phyloP scores from a whole-genome alignment of 2,797 vertebrate genomes.

The Rhynchonycteris naso region DNA sequence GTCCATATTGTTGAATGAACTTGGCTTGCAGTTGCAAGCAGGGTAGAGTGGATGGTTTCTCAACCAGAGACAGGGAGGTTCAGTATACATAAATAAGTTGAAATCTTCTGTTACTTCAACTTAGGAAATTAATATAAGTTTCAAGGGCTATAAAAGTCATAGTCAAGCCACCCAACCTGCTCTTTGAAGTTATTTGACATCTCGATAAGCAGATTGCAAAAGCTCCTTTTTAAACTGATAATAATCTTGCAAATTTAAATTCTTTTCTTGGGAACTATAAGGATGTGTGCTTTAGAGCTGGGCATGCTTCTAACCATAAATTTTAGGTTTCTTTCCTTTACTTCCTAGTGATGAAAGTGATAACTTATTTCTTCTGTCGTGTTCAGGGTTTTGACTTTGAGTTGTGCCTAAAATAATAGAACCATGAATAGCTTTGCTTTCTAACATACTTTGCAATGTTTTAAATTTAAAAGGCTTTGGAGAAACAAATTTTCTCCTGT shows the following conservation, averaged over 20 bases:
- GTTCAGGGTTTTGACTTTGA: neutral
- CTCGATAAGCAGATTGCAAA: slow-evolving; percentile 64
- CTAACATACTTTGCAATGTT: neutral
- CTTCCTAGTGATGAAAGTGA: slow-evolving; percentile 6
- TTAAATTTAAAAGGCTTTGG: neutral
- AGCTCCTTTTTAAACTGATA: slow-evolving; percentile 40
- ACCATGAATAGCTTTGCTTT: neutral
- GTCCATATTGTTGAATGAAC: neutral
- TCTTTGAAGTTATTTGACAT: slow-evolving; percentile 60
- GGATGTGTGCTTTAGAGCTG: neutral
- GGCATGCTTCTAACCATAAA: neutral
- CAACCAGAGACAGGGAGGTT: neutral
- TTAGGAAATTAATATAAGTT: neutral
- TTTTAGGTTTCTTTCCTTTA: neutral
- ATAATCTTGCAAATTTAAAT: slow-evolving; percentile 34
- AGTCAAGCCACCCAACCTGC: neutral
- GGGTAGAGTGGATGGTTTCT: neutral
- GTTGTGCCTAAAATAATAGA: slow-evolving; percentile 14
- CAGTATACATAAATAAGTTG: neutral
- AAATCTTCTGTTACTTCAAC: neutral
- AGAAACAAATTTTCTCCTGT: slow-evolving; percentile 26
- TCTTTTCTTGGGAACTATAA: slow-evolving; percentile 1
- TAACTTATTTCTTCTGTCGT: neutral
- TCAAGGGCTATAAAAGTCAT: neutral
- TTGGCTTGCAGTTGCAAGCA: neutral